A percentile compares a stretch with the other conserved stretches of the same genome.
Evolutionary conservation across 2,888 invertebrate species (phyloP).

Genomic region (Lacanobia wlatinum): DNA sequence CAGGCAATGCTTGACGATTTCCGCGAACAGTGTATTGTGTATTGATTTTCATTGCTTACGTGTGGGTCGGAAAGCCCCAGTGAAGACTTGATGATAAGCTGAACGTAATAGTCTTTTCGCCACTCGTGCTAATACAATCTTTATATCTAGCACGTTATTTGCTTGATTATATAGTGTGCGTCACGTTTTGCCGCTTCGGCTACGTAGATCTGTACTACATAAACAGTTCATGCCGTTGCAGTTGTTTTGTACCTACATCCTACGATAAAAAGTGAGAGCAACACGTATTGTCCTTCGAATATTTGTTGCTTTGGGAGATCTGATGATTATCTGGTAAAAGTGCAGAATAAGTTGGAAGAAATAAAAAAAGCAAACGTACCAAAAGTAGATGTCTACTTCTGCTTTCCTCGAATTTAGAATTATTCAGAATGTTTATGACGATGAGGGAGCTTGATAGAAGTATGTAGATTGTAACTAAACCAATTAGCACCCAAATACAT

Average conservation of each 20-base stretch:
- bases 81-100: constrained; percentile 33
- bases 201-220: constrained; percentile 45
- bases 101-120: constrained; percentile 27
- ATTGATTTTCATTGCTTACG: constrained; percentile 39
- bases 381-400: too few relatives aligned
- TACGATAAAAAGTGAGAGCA: constrained; percentile 47
- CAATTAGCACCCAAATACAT: not conserved
- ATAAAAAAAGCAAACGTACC: too few relatives aligned
- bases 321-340: constrained; percentile 27
- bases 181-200: constrained; percentile 50
- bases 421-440: not conserved
- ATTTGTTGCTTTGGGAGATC: not conserved
- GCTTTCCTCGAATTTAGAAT: not conserved
- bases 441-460: too few relatives aligned
- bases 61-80: constrained; percentile 30
- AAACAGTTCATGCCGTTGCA: constrained; percentile 21
- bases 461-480: not conserved
- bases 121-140: constrained; percentile 37
- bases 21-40: constrained; percentile 6
- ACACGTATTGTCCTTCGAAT: constrained; percentile 39
- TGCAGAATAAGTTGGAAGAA: not conserved
- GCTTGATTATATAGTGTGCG: constrained; percentile 30
- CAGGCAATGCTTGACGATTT: not conserved
- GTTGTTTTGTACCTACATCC: constrained; percentile 24
- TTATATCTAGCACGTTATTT: constrained; percentile 42